These are phyloP conservation scores for Cataglyphis albicans DNA, from an alignment of 2,888 invertebrate species.

Conservation along the genomic window DNA sequence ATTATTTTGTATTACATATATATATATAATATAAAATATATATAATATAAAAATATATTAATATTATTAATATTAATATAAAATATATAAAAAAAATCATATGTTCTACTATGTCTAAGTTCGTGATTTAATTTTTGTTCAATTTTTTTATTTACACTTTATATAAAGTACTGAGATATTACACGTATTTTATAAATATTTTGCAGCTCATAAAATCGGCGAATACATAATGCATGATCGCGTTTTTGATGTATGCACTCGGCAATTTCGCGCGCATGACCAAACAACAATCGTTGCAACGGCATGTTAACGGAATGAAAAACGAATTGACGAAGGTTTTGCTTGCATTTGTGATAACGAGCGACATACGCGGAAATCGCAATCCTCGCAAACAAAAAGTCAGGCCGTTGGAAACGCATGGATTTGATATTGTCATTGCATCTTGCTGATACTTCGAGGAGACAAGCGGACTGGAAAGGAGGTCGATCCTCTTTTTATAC, in stretches of 20 bases:
- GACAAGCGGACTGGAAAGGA: slow-evolving; percentile 10
- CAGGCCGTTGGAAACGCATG: slow-evolving; percentile 5
- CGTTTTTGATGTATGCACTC: background rate
- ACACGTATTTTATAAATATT: background rate
- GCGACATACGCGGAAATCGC: slow-evolving; percentile 24
- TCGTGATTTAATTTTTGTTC: background rate
- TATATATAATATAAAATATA: no score
- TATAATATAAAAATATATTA: no score
- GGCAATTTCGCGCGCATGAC: background rate
- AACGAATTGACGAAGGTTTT: slow-evolving; percentile 18
- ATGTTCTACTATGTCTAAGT: no score
- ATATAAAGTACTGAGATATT: background rate
- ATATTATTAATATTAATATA: no score
- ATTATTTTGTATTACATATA: no score
- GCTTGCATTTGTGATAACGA: slow-evolving; percentile 10
- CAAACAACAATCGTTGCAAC: slow-evolving; percentile 17
- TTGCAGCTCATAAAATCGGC: background rate
- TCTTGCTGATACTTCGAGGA: slow-evolving; percentile 8
- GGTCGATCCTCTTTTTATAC: slow-evolving; percentile 31
- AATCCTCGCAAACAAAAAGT: slow-evolving; percentile 43
- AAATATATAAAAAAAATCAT: no score
- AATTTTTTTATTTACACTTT: background rate
- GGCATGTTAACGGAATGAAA: background rate
- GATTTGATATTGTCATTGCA: slow-evolving; percentile 18
- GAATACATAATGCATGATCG: background rate